Conservation (phyloP, 2,797 vertebrate genomes). For the Phoxinus dragarum region DNA sequence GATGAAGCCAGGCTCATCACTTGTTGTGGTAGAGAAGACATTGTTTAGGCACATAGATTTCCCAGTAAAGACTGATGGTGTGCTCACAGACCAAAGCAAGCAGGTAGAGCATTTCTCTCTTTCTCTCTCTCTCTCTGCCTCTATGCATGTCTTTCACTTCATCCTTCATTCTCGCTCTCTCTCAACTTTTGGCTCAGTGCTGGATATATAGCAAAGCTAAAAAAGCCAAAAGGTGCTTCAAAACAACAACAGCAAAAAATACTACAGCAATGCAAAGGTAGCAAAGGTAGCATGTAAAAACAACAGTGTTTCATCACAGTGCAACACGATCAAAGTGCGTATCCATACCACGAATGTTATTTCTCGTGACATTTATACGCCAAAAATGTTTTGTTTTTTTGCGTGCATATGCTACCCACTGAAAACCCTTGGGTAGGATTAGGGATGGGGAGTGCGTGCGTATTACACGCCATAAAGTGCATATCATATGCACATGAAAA, state of each 20-base stretch:
- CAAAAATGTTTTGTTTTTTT: no score
- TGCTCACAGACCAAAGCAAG: slow-evolving; percentile 73
- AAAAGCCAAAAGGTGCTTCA: slow-evolving; percentile 5
- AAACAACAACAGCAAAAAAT: neutral
- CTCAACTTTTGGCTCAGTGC: slow-evolving; percentile 10
- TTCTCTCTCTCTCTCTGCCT: slow-evolving; percentile 46
- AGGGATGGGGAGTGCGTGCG: no score
- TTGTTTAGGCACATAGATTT: slow-evolving; percentile 73
- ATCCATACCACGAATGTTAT: no score
- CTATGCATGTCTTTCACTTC: slow-evolving; percentile 65
- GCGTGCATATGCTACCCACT: no score
- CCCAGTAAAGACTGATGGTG: slow-evolving; percentile 79
- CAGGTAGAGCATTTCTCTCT: slow-evolving; percentile 67
- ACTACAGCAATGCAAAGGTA: neutral
- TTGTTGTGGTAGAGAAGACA: slow-evolving; percentile 75
- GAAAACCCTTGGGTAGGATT: no score
- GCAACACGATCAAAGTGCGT: no score
- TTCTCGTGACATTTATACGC: no score
- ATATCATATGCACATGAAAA: no score
- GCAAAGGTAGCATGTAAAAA: neutral
- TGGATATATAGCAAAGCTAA: slow-evolving; percentile 5
- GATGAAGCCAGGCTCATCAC: slow-evolving; percentile 71
- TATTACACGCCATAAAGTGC: no score
- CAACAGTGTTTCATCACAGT: neutral
- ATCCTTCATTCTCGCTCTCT: slow-evolving; percentile 20